These are phyloP conservation scores for Andricus curvator DNA, from an alignment of 2,888 invertebrate species.

Conservation along the genomic window DNA sequence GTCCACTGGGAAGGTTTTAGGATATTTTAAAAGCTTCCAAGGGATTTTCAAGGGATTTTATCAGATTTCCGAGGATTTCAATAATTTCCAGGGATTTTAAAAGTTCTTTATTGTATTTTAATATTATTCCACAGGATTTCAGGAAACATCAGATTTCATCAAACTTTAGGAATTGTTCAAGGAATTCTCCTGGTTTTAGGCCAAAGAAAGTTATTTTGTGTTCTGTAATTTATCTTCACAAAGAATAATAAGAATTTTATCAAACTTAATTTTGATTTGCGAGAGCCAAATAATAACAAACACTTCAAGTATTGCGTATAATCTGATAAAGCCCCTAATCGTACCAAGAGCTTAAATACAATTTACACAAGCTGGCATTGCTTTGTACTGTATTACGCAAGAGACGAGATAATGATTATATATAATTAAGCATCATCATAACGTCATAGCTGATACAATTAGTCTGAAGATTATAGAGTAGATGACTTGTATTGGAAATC, in stretches of 20 bases:
- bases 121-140: no score
- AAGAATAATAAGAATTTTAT: neutral
- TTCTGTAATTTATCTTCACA: neutral
- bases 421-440: neutral
- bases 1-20: no score
- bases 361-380: neutral
- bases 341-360: neutral
- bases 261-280: no score
- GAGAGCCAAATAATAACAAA: neutral
- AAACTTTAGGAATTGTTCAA: no score
- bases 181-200: no score
- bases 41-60: no score
- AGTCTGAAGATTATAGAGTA: slow-evolving; percentile 6
- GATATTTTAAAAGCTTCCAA: no score
- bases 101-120: no score
- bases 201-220: neutral
- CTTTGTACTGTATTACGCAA: neutral
- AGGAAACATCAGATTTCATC: no score
- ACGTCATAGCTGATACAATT: neutral
- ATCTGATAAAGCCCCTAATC: neutral
- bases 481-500: neutral
- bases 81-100: no score
- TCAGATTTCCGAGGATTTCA: no score
- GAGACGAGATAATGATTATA: neutral
- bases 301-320: neutral